Conservation (phyloP, 2,888 invertebrate genomes). For the Pharmacophagus antenor region DNA sequence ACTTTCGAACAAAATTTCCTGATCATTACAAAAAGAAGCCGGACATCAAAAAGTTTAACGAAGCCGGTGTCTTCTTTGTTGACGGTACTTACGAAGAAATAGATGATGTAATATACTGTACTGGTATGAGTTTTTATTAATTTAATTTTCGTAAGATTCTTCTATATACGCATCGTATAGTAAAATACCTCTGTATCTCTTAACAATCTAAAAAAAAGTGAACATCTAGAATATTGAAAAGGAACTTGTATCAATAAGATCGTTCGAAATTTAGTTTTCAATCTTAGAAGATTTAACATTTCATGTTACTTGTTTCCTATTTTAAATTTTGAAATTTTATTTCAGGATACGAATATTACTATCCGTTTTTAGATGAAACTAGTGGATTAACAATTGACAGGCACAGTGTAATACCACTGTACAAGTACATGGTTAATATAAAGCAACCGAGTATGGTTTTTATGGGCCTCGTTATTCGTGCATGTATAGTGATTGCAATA, state of each 20-base stretch:
- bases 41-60: slow-evolving; percentile 72
- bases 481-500: slow-evolving; percentile 78
- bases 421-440: slow-evolving; percentile 89
- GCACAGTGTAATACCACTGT: slow-evolving; percentile 84
- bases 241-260: too few relatives aligned
- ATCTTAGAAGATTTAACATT: too few relatives aligned
- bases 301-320: neutral
- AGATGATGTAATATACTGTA: slow-evolving; percentile 87
- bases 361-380: slow-evolving; percentile 85
- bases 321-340: slow-evolving; percentile 31
- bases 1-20: slow-evolving; percentile 66
- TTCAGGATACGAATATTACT: slow-evolving; percentile 85
- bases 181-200: too few relatives aligned
- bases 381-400: slow-evolving; percentile 81
- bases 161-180: too few relatives aligned
- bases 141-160: neutral
- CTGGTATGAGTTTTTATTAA: slow-evolving; percentile 73
- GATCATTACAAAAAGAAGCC: slow-evolving; percentile 73
- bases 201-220: too few relatives aligned
- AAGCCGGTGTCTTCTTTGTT: slow-evolving; percentile 77
- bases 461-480: slow-evolving; percentile 85
- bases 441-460: slow-evolving; percentile 87
- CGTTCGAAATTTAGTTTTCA: too few relatives aligned
- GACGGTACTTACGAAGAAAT: slow-evolving; percentile 82
- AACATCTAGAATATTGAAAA: too few relatives aligned